Conservation (phyloP, 2,797 vertebrate species). For the Hipposideros larvatus region DNA sequence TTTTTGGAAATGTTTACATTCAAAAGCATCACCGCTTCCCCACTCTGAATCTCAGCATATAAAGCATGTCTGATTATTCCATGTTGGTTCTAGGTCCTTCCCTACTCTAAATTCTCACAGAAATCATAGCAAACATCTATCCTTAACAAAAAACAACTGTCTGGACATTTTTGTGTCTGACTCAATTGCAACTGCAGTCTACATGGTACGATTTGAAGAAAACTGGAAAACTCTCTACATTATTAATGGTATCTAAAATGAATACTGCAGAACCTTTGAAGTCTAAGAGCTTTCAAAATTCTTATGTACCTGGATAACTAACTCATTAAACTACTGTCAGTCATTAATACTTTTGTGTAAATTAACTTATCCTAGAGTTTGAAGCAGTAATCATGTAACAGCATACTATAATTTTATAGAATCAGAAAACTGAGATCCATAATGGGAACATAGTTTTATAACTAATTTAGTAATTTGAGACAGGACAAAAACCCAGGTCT, state of each 20-base stretch:
- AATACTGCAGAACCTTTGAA: background rate
- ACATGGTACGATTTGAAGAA: background rate
- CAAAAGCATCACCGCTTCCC: background rate
- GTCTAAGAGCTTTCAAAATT: conserved; percentile 54
- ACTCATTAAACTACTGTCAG: conserved; percentile 62
- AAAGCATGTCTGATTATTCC: background rate
- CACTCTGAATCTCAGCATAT: background rate
- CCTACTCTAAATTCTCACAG: background rate
- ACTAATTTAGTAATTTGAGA: conserved; percentile 68
- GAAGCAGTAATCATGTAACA: conserved; percentile 65
- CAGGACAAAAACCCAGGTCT: conserved; percentile 43
- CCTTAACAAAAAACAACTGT: conserved; percentile 20
- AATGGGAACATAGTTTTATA: conserved; percentile 68
- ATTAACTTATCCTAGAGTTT: conserved; percentile 72
- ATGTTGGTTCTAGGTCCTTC: background rate
- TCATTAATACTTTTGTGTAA: conserved; percentile 76
- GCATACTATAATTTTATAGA: conserved; percentile 72
- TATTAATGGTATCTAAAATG: background rate
- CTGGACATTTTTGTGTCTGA: background rate
- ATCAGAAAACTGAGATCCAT: conserved; percentile 75
- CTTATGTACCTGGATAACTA: conserved; percentile 27
- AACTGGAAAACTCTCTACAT: background rate
- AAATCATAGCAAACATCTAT: background rate
- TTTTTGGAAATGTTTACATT: background rate
- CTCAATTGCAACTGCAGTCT: background rate